Evolutionary conservation across 2,888 invertebrate genomes (phyloP), one percentile per base, ranked within the genome.

Genomic region (Drosophila dives): DNA sequence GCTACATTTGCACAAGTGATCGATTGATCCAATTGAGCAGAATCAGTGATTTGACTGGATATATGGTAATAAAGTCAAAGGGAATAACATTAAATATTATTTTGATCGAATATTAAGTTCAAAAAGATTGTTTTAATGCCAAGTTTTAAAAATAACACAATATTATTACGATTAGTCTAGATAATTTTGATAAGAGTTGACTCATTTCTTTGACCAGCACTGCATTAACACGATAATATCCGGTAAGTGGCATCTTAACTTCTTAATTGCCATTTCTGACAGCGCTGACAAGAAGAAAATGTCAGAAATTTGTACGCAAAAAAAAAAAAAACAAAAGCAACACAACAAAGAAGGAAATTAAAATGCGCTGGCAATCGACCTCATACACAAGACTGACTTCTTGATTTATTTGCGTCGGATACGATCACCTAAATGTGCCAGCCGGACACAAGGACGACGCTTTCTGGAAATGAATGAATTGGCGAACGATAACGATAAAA

Each of bases 341-440:
- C 1, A 23, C 8, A 34, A 63, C 63, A 65, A 64, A 26, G 64
- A 49, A 74, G 51, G 23, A 45, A 55, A 53, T 33, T 36, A 60
- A 33, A 26, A 59, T 66, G 48, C 40, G 29, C 40, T 33, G n/a
- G 36, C 36, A 54, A 61, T 33, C 36, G 68, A 68, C 69, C 69
- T 45, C 23, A 15, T 23, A 45, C 23, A 23, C 36, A 34, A 23
- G 36, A 26, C 20, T 42, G 33, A 53, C 48, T 40, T 12, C 34
- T 32, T 58, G 69, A 62, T 40, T 63, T 64, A 62, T 62, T 12
- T n/a, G n/a, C 36, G 20, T 33, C 34, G 40, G 12, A 49, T 33
- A 23, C 34, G 45, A 62, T 56, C 42, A 17, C 45, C 56, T 45
- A 59, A 75, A 75, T 73, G 36, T 73, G 59, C 60, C 59, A 56